A percentile compares a stretch with the other conserved stretches of the same genome.
Evolutionary conservation across 2,797 vertebrate species (phyloP).

Genomic region (Accipiter fasciatus): DNA sequence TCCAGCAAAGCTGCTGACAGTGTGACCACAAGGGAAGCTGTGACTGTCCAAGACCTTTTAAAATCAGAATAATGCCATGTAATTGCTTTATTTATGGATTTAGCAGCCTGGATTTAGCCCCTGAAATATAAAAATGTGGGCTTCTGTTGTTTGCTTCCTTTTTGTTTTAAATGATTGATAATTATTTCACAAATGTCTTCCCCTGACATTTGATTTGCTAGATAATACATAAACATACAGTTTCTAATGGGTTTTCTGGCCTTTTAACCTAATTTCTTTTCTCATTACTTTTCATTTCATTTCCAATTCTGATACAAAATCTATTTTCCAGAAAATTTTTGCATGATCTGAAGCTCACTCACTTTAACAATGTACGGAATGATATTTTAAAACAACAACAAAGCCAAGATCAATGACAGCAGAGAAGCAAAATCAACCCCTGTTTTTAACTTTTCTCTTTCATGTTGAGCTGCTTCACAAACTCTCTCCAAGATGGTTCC

Average conservation of each 20-base stretch:
- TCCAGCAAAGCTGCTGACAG: neutral
- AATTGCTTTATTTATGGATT: neutral
- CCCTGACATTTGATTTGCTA: slow-evolving; percentile 48
- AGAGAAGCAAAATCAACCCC: neutral
- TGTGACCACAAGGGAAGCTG: neutral
- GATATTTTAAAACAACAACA: slow-evolving; percentile 1
- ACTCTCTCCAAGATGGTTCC: neutral
- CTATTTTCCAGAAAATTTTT: slow-evolving; percentile 17
- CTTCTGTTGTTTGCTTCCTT: slow-evolving; percentile 21
- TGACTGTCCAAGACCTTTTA: neutral
- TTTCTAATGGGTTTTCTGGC: slow-evolving; percentile 52
- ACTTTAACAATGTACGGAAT: neutral
- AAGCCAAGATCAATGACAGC: neutral
- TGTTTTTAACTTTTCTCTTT: neutral
- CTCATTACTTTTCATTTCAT: slow-evolving; percentile 51
- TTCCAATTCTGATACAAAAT: slow-evolving; percentile 23
- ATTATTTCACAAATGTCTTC: slow-evolving; percentile 50
- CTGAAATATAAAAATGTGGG: neutral
- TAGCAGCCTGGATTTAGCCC: neutral
- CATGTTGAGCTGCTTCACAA: neutral
- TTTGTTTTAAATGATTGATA: slow-evolving; percentile 49
- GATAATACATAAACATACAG: slow-evolving; percentile 48
- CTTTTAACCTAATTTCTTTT: slow-evolving; percentile 54
- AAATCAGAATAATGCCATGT: neutral
- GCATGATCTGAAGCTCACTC: neutral